These are phyloP conservation scores for Platysteira castanea DNA, from an alignment of 2,113 vertebrate genomes.

Conservation along the genomic window DNA sequence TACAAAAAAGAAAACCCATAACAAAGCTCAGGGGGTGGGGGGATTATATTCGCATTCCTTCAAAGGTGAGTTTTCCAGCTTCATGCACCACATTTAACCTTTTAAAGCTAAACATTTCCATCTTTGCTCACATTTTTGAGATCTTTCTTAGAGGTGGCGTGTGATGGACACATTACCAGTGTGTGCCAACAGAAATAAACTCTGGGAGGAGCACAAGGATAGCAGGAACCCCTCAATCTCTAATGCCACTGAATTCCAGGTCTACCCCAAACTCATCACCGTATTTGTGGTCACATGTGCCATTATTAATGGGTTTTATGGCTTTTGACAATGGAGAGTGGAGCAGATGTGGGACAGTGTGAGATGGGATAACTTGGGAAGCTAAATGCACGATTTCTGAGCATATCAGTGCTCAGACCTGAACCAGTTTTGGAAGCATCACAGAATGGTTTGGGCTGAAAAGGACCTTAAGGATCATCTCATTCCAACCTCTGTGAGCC, in stretches of 20 bases:
- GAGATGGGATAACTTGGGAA: neutral
- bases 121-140: neutral
- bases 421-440: neutral
- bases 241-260: neutral
- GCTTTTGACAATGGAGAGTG: neutral
- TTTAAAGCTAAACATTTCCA: neutral
- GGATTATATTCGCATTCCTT: neutral
- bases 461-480: neutral
- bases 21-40: neutral
- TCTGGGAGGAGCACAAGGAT: neutral
- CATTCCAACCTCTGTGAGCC: neutral
- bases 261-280: neutral
- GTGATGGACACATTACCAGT: neutral
- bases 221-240: neutral
- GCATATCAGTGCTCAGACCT: neutral
- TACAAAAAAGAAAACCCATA: neutral
- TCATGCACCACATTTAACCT: neutral
- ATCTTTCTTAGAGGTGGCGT: fast-evolving
- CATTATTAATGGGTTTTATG: neutral
- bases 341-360: neutral
- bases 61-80: neutral
- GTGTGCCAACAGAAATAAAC: neutral
- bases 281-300: too few relatives aligned
- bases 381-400: neutral
- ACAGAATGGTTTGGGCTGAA: neutral